phyloP scores from a whole-genome alignment of 2,113 vertebrate genomes.

The Gavialis gangeticus region DNA sequence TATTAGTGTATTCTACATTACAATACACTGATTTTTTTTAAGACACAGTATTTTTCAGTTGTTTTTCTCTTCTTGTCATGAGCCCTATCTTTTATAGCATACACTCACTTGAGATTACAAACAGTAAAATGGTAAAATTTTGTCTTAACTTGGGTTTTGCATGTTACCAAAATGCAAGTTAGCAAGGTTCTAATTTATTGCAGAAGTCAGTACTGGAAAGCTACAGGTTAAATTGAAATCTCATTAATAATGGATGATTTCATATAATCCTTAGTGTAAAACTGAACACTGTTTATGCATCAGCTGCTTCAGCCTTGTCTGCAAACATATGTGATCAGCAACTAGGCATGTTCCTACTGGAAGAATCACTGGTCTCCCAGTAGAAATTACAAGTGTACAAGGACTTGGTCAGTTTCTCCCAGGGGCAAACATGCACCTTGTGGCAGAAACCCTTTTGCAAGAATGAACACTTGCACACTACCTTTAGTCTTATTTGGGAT shows the following conservation, averaged over 20 bases:
- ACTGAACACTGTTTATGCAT: not conserved
- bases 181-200: not conserved
- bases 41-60: not conserved
- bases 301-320: not conserved
- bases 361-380: too few species aligned
- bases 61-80: not conserved
- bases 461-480: too few species aligned
- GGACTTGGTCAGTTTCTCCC: too few species aligned
- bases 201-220: not conserved
- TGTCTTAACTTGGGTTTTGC: not conserved
- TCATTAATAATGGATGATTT: not conserved
- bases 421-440: too few species aligned
- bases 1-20: not conserved
- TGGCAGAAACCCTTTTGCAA: too few species aligned
- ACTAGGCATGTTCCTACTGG: not conserved
- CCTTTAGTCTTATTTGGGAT: too few species aligned
- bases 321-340: not conserved
- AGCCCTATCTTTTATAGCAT: not conserved
- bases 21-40: not conserved
- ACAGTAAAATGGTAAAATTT: not conserved
- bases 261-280: not conserved
- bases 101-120: not conserved
- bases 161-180: not conserved
- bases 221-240: not conserved
- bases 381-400: too few species aligned